Conservation (phyloP, 2,888 invertebrate genomes). For the Phania funesta region DNA sequence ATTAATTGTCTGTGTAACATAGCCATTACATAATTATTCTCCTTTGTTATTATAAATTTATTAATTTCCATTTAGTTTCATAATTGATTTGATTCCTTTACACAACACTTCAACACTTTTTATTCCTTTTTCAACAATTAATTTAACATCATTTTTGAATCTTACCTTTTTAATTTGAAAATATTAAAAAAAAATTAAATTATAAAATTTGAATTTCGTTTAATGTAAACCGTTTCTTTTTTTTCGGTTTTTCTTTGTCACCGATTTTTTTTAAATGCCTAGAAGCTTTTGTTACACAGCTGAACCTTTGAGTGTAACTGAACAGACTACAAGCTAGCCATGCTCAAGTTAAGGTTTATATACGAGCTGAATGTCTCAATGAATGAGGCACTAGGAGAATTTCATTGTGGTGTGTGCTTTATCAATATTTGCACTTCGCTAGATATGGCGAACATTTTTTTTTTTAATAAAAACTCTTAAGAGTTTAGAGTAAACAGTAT, state of each 20-base stretch:
- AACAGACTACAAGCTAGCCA: constrained; percentile 73
- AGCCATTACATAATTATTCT: constrained; percentile 41
- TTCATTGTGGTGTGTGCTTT: constrained; percentile 24
- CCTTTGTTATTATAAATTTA: constrained; percentile 11
- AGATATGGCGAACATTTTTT: constrained; percentile 42
- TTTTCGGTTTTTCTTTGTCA: neutral
- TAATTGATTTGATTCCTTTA: neutral
- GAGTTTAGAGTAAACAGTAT: neutral
- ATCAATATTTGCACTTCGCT: constrained; percentile 33
- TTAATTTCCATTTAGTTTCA: constrained; percentile 15
- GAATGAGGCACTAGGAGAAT: constrained; percentile 29
- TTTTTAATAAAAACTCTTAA: neutral
- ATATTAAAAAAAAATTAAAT: constrained; percentile 38
- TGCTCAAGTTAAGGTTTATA: constrained; percentile 73
- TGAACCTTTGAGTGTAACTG: constrained; percentile 75
- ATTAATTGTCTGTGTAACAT: neutral
- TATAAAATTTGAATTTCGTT: constrained; percentile 53
- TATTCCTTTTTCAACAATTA: neutral
- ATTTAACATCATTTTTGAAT: constrained; percentile 22
- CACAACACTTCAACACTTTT: constrained; percentile 47
- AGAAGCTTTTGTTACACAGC: constrained; percentile 70
- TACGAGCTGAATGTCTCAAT: constrained; percentile 68
- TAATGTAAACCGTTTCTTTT: constrained; percentile 37
- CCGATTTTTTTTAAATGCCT: constrained; percentile 52
- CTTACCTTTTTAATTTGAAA: constrained; percentile 64